Evolutionary conservation across 2,888 invertebrate species (phyloP), one percentile per base, ranked within the genome.

Genomic region (Drosophila cognata): DNA sequence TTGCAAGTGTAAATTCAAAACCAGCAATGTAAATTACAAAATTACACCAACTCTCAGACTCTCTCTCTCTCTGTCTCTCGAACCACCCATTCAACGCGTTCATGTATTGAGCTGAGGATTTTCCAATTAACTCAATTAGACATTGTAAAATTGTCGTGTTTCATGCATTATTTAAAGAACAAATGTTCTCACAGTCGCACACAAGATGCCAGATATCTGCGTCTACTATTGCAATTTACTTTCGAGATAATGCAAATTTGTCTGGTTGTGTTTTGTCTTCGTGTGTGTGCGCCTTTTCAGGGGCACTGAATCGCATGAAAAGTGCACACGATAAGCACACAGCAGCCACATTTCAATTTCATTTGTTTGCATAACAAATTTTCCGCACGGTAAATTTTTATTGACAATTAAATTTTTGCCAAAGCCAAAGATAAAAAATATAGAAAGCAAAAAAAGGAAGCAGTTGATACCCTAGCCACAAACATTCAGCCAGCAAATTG

Each of bases 301-400:
- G 71, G 63, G 11, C 71, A 78, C 25, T 58, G 77, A 78, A 55
- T 36, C 66, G 71, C 57, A 77, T 71, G 60, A 71, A 71, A 71
- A 78, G 52, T 77, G 73, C 77, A 76, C 59, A 63, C 56, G 72
- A 70, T 64, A 60, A 69, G 46, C 36, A 33, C 41, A 61, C 56
- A 64, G 71, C 58, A 77, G 75, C 66, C 69, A 59, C 81, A 81
- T 87, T 89, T 88, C 80, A 82, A 82, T 89, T 87, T 85, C 85
- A 82, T 88, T 86, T 91, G 91, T 91, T 92, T 91, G 91, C 87
- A 88, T 86, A 92, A 92, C 91, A 91, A 91, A 92, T 91, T 91
- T 91, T 91, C 91, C 92, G 91, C 92, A 86, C 91, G 84, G 92
- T 91, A 89, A 90, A 92, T 86, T 91, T 91, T 92, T 91, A 91